Conservation (phyloP, 2,113 vertebrate species). For the Oncorhynchus keta region DNA sequence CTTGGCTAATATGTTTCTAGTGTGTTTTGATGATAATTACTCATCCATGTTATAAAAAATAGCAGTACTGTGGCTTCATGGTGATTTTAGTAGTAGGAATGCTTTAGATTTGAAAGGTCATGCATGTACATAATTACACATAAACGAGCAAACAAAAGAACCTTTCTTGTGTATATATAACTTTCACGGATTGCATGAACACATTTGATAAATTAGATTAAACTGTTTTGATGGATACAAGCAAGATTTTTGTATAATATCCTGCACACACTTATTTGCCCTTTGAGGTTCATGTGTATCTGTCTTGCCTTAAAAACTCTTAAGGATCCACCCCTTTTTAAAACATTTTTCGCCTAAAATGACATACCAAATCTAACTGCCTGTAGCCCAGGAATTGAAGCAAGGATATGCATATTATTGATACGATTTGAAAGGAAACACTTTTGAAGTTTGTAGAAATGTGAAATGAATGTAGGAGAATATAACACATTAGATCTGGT, state of each 20-base stretch:
- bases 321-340: too few relatives aligned
- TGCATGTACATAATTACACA: background rate
- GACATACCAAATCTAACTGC: too few relatives aligned
- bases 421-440: too few relatives aligned
- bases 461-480: too few relatives aligned
- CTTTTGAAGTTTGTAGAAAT: too few relatives aligned
- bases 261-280: too few relatives aligned
- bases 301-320: too few relatives aligned
- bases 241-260: background rate
- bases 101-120: background rate
- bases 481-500: too few relatives aligned
- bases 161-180: background rate
- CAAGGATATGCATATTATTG: too few relatives aligned
- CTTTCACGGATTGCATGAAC: background rate
- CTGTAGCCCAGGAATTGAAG: too few relatives aligned
- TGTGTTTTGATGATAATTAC: background rate
- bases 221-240: conserved; percentile 13
- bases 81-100: background rate
- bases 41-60: background rate
- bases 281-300: too few relatives aligned
- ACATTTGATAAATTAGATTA: conserved; percentile 21
- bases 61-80: background rate
- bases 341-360: too few relatives aligned
- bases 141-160: background rate
- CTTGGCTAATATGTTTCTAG: background rate